Base-by-base conservation (phyloP, 2,888 invertebrate species). In the Tetanocera ferruginea region DNA sequence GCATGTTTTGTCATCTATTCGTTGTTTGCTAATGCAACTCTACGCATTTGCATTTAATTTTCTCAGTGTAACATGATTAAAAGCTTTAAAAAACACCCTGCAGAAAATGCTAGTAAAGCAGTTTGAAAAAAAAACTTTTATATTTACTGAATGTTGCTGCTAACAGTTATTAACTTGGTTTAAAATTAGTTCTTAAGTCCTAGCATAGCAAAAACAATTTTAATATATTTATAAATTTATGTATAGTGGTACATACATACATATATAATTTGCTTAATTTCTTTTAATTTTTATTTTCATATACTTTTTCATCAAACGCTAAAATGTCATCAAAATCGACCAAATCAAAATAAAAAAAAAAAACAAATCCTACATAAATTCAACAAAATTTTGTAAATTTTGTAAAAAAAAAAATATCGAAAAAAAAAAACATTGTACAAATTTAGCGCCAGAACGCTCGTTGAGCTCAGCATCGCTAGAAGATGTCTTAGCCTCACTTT, bases 401-500 rank as follows among this genome's bases (percentile, higher is more conserved):
- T 43, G 43, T 69, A 23, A n/a, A 72, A 31, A 57, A 76, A 64
- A 79, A 43, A 43, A 43, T 6, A 3, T 70, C 31, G 49, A 71
- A 69, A 78, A 51, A 8, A 76, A 70, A 78, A 75, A 78, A 34
- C 31, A 60, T 76, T 70, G 43, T 52, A 57, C 49, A 77, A 70
- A 83, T 81, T 82, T 86, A 86, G 88, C 87, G 87, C 91, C 92
- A 85, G 91, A 92, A 86, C 91, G 92, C 88, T 94, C 94, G 82
- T 94, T 94, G 87, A 94, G 95, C 87, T 95, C 95, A 84, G 95
- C 96, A 79, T 97, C 97, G 83, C 92, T 97, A 89, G 97, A 97
- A 92, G 97, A 97, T 92, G 97, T 97, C 83, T 92, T 97, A 91
- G 96, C 97, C 91, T 96, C 97, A 82, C 93, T 97, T 84, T 93